Evolutionary conservation across 2,888 invertebrate genomes (phyloP).

Genomic region (Clostera curtula): DNA sequence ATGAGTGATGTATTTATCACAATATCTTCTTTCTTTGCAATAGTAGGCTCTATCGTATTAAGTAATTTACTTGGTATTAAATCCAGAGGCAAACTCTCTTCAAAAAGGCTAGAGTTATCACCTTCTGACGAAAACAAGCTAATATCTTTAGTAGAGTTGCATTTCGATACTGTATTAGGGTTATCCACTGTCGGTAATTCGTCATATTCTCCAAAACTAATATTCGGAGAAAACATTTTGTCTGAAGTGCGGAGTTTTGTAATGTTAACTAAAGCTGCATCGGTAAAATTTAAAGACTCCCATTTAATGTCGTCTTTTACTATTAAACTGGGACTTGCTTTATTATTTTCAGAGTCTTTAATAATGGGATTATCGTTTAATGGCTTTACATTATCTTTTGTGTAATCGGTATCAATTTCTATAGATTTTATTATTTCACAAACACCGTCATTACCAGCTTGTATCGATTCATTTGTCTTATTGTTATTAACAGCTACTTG

Average conservation of each 20-base stretch:
- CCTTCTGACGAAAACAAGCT: slow-evolving; percentile 64
- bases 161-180: slow-evolving; percentile 20
- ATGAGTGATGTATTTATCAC: slow-evolving; percentile 23
- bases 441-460: too few species aligned
- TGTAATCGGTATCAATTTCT: too few species aligned
- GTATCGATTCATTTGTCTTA: too few species aligned
- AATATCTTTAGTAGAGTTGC: slow-evolving; percentile 39
- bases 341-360: slow-evolving; percentile 5
- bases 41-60: slow-evolving; percentile 40
- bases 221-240: slow-evolving; percentile 48
- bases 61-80: slow-evolving; percentile 62
- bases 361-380: too few species aligned
- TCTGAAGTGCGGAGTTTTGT: slow-evolving; percentile 36
- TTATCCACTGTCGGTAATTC: slow-evolving; percentile 19
- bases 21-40: slow-evolving; percentile 17
- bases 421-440: too few species aligned
- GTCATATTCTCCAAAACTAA: slow-evolving; percentile 46
- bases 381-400: too few species aligned
- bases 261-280: slow-evolving; percentile 40
- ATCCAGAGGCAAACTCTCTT: slow-evolving; percentile 73
- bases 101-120: slow-evolving; percentile 72
- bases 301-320: slow-evolving; percentile 44
- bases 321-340: slow-evolving; percentile 7
- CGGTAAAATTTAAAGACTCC: slow-evolving; percentile 56
- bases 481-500: too few species aligned